Base-by-base conservation (phyloP, 23 tunicate genomes). In the Styela clava region DNA sequence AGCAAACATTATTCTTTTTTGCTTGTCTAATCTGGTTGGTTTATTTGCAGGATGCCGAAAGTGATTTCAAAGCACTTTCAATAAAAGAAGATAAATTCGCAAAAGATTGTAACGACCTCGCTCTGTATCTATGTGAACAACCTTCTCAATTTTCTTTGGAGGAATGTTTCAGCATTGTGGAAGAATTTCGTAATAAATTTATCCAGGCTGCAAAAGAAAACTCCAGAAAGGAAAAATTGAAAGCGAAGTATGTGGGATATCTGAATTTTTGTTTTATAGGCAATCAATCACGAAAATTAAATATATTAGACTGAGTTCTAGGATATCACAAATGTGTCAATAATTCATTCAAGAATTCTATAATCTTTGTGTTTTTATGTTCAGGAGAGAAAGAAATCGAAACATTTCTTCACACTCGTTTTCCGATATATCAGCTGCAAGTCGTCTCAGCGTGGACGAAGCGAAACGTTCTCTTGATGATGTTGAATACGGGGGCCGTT, bases 81-180 rank as follows among this genome's bases (percentile, higher is more conserved):
- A 18, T 65, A 63, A 19, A 35, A 61, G 26, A 88, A 85, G 78
- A 30, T 74, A 68, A 33, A 19, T 70, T 91, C 0, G 34, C 82
- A 65, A 72, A 77, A 37, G 37, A 33, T 9, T 34, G 82, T 25
- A 44, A 83, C 25, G 79, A 88, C 1, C 87, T 93, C 19, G 98
- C 93, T 9, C 62, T 78, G n/a, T 93, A 93, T 63, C 85, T 93
- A 26, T 87, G 98, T 36, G 98, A 93, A 81, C 74, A 76, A 69
- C 73, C 88, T 52, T 74, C 76, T 0, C 62, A 64, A 35, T 93
- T 93, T 73, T 79, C 89, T 5, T 65, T 93, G 52, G 85, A 74
- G 32, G 76, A 62, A 16, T 93, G 98, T 77, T 87, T 90, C 44
- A 87, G 81, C 37, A 87, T 85, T 1, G 86, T 93, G 16, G 62